phyloP scores from a whole-genome alignment of 1,140 invertebrate genomes.

The Anastrepha ludens region DNA sequence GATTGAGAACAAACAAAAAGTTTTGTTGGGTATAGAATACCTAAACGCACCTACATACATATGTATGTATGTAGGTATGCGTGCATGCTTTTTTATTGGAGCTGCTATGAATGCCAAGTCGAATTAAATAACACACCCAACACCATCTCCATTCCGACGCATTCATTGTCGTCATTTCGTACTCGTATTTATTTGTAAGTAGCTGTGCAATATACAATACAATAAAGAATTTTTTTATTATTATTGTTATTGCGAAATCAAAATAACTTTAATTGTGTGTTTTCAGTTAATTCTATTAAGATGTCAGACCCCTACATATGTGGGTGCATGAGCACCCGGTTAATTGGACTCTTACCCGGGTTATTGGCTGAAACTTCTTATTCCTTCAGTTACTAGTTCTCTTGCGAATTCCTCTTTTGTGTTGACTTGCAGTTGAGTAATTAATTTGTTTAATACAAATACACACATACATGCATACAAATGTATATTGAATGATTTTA shows the following conservation, averaged over 20 bases:
- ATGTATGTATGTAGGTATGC: background rate
- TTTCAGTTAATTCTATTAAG: slow-evolving; percentile 19
- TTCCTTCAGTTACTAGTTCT: background rate
- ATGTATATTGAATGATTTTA: slow-evolving; percentile 4
- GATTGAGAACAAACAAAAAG: too few species aligned
- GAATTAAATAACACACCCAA: slow-evolving; percentile 17
- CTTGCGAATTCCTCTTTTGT: background rate
- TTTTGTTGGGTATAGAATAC: too few species aligned
- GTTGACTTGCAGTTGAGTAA: background rate
- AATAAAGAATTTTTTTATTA: background rate
- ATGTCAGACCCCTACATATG: background rate
- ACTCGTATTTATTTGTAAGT: background rate
- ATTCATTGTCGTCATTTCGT: background rate
- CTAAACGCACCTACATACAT: background rate
- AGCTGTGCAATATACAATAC: background rate
- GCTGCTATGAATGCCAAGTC: background rate
- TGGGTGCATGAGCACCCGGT: background rate
- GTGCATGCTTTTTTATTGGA: background rate
- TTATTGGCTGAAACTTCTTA: too few species aligned
- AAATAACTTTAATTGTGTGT: slow-evolving; percentile 24
- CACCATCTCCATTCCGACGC: background rate
- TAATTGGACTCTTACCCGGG: background rate
- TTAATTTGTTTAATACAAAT: background rate
- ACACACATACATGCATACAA: background rate
- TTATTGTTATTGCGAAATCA: background rate